A percentile compares a stretch with the other conserved stretches of the same genome.
phyloP scores from a whole-genome alignment of 2,113 vertebrate genomes.

The Microtus richardsoni region DNA sequence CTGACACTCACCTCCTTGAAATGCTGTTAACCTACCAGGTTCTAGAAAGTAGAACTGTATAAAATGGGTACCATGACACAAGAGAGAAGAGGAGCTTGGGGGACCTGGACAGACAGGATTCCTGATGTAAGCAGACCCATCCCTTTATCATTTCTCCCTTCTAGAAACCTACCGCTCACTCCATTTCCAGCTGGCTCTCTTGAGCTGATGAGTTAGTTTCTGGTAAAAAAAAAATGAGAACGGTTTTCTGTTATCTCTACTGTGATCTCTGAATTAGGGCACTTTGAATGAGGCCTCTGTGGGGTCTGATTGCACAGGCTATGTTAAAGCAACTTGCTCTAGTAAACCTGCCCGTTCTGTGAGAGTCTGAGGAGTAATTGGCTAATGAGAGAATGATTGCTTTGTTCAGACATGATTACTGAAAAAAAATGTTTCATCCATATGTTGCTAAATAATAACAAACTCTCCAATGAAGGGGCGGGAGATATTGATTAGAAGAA shows the following conservation, averaged over 20 bases:
- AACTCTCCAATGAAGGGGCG: slow-evolving; percentile 85
- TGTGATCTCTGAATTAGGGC: slow-evolving; percentile 81
- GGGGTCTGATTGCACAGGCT: slow-evolving; percentile 83
- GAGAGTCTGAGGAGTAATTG: slow-evolving; percentile 87
- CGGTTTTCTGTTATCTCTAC: slow-evolving; percentile 64
- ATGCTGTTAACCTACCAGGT: not conserved
- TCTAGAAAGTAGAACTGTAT: slow-evolving; percentile 8
- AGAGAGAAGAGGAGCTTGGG: not conserved
- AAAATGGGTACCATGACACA: not conserved
- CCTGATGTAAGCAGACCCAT: not conserved
- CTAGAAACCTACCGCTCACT: slow-evolving; percentile 70
- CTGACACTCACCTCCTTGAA: not conserved
- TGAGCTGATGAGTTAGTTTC: slow-evolving; percentile 81
- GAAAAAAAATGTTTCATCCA: slow-evolving; percentile 87
- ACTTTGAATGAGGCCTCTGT: slow-evolving; percentile 69
- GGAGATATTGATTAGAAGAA: slow-evolving; percentile 89
- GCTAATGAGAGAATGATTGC: slow-evolving; percentile 90
- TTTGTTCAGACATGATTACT: slow-evolving; percentile 89
- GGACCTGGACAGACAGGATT: slow-evolving; percentile 30
- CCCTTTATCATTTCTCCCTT: slow-evolving; percentile 42
- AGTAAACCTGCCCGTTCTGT: slow-evolving; percentile 85
- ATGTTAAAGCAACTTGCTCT: slow-evolving; percentile 87
- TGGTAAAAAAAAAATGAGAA: slow-evolving; percentile 72
- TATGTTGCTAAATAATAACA: slow-evolving; percentile 88
- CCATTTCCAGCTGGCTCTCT: slow-evolving; percentile 72